These are phyloP conservation scores for Hypolimnas misippus DNA, from an alignment of 2,888 invertebrate genomes.

Conservation along the genomic window DNA sequence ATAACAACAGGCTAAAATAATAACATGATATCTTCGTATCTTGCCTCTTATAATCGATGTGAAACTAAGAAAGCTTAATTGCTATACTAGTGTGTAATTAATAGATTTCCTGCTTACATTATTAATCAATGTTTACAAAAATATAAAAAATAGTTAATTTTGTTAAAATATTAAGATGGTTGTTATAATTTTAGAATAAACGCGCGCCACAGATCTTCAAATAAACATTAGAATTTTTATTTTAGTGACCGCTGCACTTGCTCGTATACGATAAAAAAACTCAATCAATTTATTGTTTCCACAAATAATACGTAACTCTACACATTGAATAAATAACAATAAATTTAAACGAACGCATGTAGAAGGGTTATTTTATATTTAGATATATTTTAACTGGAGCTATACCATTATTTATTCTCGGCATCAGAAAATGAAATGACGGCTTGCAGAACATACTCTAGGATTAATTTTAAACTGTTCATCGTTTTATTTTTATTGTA, in stretches of 20 bases:
- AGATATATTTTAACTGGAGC: constrained; percentile 22
- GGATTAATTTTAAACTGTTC: constrained; percentile 35
- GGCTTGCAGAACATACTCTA: constrained; percentile 30
- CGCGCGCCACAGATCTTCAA: not conserved
- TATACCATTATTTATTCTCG: constrained; percentile 27
- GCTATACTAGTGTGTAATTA: too few relatives aligned
- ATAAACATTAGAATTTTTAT: not conserved
- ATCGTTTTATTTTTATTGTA: constrained; percentile 40
- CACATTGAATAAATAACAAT: not conserved
- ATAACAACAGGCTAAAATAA: too few relatives aligned
- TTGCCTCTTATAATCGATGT: too few relatives aligned
- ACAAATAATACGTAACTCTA: not conserved
- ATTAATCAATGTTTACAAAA: too few relatives aligned
- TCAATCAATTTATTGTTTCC: not conserved
- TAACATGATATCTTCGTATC: too few relatives aligned
- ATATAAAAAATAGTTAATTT: too few relatives aligned
- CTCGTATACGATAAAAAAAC: not conserved
- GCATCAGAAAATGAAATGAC: constrained; percentile 32
- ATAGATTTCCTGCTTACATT: too few relatives aligned
- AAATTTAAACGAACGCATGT: not conserved
- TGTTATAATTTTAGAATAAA: too few relatives aligned
- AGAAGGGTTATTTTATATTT: constrained; percentile 3
- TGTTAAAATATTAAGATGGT: too few relatives aligned
- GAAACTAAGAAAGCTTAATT: too few relatives aligned
- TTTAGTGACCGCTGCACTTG: too few relatives aligned